Evolutionary conservation across 2,113 vertebrate genomes (phyloP).

Genomic region (Bufo gargarizans): DNA sequence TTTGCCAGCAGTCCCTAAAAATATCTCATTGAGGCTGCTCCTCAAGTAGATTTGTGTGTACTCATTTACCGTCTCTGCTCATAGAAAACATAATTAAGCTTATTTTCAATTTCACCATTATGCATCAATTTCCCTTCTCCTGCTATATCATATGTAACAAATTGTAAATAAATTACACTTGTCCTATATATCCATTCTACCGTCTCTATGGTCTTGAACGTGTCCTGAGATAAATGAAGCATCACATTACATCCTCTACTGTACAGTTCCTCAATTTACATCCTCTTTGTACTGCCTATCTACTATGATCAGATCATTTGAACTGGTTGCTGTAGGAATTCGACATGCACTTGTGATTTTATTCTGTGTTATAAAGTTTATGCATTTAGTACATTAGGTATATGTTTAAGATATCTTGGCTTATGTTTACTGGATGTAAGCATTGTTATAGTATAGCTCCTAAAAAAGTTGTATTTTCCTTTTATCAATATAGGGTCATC

Average conservation of each 20-base stretch:
- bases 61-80: neutral
- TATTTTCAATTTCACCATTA: neutral
- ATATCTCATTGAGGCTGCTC: neutral
- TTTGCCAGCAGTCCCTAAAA: neutral
- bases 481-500: too few relatives aligned
- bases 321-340: constrained; percentile 9
- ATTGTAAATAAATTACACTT: constrained; percentile 23
- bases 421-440: neutral
- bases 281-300: constrained; percentile 13
- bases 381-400: neutral
- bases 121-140: neutral
- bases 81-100: neutral
- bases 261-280: constrained; percentile 12
- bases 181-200: constrained; percentile 16
- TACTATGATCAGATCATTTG: constrained; percentile 10
- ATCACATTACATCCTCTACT: constrained; percentile 19
- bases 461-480: too few relatives aligned
- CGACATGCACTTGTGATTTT: constrained; percentile 5
- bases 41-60: neutral
- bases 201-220: constrained; percentile 10
- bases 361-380: neutral
- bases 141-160: constrained; percentile 7
- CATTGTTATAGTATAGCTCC: too few relatives aligned
- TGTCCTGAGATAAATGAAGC: constrained; percentile 21
- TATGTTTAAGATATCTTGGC: neutral